Conservation (phyloP, 2,113 vertebrate species). For the Chaetodon trifascialis region DNA sequence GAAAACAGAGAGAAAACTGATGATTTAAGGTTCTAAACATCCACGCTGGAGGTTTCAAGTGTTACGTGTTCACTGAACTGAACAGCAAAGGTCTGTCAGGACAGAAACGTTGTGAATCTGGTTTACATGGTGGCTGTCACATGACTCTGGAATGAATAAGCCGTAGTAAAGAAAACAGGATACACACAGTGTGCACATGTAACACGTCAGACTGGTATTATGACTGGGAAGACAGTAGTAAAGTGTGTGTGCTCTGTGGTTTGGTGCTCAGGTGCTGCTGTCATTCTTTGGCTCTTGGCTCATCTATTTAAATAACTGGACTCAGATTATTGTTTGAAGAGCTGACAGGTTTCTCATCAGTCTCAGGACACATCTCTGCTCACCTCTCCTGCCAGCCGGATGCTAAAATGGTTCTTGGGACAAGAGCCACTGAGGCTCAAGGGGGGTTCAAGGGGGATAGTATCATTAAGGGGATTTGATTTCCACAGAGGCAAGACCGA, state of each 20-base stretch:
- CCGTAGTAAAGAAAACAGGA: background rate
- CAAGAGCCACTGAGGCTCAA: conserved; percentile 9
- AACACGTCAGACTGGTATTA: background rate
- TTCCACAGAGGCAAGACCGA: conserved; percentile 7
- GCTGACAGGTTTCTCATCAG: conserved; percentile 3
- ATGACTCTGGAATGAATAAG: background rate
- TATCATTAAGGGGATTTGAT: background rate
- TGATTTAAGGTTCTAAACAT: background rate
- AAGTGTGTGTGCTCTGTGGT: background rate
- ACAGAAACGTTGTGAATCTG: too few species aligned
- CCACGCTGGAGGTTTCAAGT: background rate
- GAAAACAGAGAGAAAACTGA: too few species aligned
- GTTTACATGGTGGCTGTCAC: too few species aligned
- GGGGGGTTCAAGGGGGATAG: background rate
- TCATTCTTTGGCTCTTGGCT: conserved; percentile 30
- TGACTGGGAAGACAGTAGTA: background rate
- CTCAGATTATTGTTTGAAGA: conserved; percentile 22
- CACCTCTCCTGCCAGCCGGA: background rate
- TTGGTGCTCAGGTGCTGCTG: conserved; percentile 36
- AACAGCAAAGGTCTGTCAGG: background rate
- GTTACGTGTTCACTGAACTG: background rate
- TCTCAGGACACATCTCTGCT: background rate
- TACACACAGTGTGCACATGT: too few species aligned
- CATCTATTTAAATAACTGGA: conserved; percentile 51
- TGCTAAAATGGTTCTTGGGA: conserved; percentile 23